A percentile compares a stretch with the other conserved stretches of the same genome.
These are phyloP conservation scores for Ectemnius continuus DNA, from an alignment of 2,888 invertebrate genomes.

Conservation along the genomic window DNA sequence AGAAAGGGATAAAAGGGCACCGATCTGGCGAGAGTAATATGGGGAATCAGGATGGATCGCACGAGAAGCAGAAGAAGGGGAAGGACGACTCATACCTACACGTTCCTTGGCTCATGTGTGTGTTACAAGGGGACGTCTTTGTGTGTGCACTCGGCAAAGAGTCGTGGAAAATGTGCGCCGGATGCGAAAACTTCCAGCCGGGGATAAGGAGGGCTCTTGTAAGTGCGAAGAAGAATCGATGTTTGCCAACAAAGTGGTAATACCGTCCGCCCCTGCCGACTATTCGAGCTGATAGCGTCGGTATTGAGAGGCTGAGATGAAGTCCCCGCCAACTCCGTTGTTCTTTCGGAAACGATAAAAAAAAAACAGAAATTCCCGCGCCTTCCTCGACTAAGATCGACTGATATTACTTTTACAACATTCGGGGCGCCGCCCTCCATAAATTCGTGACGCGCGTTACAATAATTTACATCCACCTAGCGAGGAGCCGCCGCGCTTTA, in stretches of 20 bases:
- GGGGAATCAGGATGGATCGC: constrained; percentile 44
- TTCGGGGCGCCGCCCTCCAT: too few relatives aligned
- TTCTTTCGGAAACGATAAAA: background rate
- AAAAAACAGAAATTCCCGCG: too few relatives aligned
- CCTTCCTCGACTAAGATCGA: too few relatives aligned
- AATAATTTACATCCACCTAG: too few relatives aligned
- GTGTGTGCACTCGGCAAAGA: constrained; percentile 38
- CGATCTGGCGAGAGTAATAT: constrained; percentile 31
- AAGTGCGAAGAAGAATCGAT: constrained; percentile 52
- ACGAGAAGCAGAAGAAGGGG: constrained; percentile 23
- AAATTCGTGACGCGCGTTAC: too few relatives aligned
- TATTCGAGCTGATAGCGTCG: constrained; percentile 41
- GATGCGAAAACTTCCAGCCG: constrained; percentile 40
- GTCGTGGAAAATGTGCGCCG: constrained; percentile 38
- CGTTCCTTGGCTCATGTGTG: background rate
- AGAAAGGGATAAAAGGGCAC: constrained; percentile 21
- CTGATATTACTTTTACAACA: too few relatives aligned
- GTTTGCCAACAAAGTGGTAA: constrained; percentile 50
- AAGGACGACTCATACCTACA: too few relatives aligned
- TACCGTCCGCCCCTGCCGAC: constrained; percentile 25
- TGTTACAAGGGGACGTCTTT: constrained; percentile 4
- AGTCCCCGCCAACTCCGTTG: constrained; percentile 26
- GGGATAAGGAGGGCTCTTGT: constrained; percentile 30
- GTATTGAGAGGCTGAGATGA: background rate
- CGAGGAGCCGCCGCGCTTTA: too few relatives aligned